A percentile compares a stretch with the other conserved stretches of the same genome.
phyloP scores from a whole-genome alignment of 2,113 vertebrate species.

The Tachuris rubrigastra region DNA sequence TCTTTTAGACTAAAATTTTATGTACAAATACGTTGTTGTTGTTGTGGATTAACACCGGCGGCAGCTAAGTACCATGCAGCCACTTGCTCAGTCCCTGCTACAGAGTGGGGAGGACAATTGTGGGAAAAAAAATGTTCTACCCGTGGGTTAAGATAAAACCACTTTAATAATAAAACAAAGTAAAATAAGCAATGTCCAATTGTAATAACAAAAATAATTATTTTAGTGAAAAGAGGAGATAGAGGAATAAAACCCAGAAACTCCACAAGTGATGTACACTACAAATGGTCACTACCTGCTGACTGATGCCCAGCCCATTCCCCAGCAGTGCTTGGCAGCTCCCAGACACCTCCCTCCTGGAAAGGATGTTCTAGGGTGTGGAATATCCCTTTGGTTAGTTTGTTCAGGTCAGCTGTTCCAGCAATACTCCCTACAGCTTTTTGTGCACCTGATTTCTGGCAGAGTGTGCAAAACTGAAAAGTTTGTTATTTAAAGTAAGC shows the following conservation, averaged over 20 bases:
- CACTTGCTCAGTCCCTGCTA: background rate
- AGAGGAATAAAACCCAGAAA: background rate
- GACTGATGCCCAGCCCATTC: background rate
- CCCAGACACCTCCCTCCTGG: too few relatives aligned
- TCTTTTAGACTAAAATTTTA: background rate
- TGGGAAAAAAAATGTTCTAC: background rate
- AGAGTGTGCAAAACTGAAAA: background rate
- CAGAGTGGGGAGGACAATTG: background rate
- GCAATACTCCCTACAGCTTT: background rate
- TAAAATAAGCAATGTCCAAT: background rate
- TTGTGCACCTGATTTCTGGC: background rate
- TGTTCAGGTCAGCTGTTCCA: background rate
- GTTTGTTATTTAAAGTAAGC: background rate
- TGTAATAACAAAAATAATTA: background rate
- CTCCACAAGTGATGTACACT: background rate
- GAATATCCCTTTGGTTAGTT: background rate
- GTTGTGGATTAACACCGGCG: background rate
- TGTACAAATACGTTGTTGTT: too few relatives aligned
- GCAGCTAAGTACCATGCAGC: background rate
- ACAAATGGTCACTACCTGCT: background rate
- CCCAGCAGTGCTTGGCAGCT: background rate
- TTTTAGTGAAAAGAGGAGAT: background rate
- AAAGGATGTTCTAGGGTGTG: background rate
- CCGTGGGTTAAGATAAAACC: background rate
- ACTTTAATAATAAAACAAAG: background rate